A percentile compares a stretch with the other conserved stretches of the same genome.
These are phyloP conservation scores for Homarus americanus DNA, from an alignment of 1,140 invertebrate genomes.

Conservation along the genomic window DNA sequence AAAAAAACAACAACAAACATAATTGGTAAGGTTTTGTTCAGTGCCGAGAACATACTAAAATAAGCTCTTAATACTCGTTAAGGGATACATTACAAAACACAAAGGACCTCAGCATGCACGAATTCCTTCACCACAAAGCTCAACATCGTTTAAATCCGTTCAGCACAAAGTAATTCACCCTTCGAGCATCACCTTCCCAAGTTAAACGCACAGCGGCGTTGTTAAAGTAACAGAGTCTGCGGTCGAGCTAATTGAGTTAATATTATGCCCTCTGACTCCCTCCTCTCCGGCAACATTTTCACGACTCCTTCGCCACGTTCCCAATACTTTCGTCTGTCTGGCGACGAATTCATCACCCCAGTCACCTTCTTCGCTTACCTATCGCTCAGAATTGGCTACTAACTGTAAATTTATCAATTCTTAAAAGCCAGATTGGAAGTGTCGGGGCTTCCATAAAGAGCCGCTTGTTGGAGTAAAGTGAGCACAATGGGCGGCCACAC, in stretches of 20 bases:
- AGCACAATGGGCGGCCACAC: not conserved
- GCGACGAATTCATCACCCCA: not conserved
- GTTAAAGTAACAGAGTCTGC: conserved; percentile 44
- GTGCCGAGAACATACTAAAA: too few species aligned
- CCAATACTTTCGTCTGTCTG: not conserved
- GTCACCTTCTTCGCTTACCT: not conserved
- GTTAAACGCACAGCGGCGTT: conserved; percentile 15
- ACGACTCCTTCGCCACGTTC: too few species aligned
- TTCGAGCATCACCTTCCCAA: conserved; percentile 3
- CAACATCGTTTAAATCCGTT: not conserved
- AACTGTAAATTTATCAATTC: not conserved
- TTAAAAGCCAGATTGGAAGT: not conserved
- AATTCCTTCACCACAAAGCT: not conserved
- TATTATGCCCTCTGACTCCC: conserved; percentile 50
- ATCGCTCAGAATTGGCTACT: not conserved
- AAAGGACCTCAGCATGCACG: too few species aligned
- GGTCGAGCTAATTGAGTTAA: conserved; percentile 56
- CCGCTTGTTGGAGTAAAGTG: not conserved
- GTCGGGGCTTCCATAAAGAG: not conserved
- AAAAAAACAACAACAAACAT: too few species aligned
- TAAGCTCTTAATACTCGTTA: too few species aligned
- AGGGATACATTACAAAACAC: too few species aligned
- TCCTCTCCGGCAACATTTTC: conserved; percentile 2
- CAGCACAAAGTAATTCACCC: conserved; percentile 25
- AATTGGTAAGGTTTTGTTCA: too few species aligned